These are phyloP conservation scores for Barbus barbus DNA, from an alignment of 2,113 vertebrate species.

Conservation along the genomic window DNA sequence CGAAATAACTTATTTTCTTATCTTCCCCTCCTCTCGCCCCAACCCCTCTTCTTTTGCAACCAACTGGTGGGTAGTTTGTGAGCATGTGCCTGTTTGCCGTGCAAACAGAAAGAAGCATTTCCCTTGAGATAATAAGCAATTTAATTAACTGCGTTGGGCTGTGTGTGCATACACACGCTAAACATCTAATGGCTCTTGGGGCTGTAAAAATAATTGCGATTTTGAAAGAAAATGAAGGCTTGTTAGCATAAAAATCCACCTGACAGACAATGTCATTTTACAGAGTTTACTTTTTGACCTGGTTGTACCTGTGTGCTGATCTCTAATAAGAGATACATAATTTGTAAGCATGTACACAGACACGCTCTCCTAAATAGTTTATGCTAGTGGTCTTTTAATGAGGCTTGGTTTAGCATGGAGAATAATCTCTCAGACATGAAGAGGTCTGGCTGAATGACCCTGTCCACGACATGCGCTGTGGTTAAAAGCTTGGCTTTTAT, in stretches of 20 bases:
- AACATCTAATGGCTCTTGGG: slow-evolving; percentile 36
- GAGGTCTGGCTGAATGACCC: slow-evolving; percentile 31
- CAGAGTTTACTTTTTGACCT: slow-evolving; percentile 26
- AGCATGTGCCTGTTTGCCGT: slow-evolving; percentile 41
- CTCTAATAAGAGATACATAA: slow-evolving; percentile 29
- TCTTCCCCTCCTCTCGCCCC: background rate
- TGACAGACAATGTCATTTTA: background rate
- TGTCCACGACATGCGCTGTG: slow-evolving; percentile 14
- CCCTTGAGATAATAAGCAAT: slow-evolving; percentile 48
- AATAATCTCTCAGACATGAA: slow-evolving; percentile 37
- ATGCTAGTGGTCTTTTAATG: slow-evolving; percentile 53
- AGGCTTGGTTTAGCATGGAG: slow-evolving; percentile 34
- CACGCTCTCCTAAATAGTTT: slow-evolving; percentile 3
- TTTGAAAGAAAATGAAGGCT: slow-evolving; percentile 17
- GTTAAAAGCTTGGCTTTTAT: slow-evolving; percentile 47
- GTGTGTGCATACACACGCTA: background rate
- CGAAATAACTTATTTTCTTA: slow-evolving; percentile 14
- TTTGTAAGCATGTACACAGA: background rate
- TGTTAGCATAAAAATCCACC: background rate
- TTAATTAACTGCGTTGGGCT: slow-evolving; percentile 52
- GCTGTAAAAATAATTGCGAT: slow-evolving; percentile 23
- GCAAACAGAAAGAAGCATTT: slow-evolving; percentile 39
- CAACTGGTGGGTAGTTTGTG: slow-evolving; percentile 27
- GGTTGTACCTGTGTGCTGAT: slow-evolving; percentile 10
- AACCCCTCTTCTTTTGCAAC: slow-evolving; percentile 19